Percentiles rank a stretch among this genome's conserved stretches.
These are phyloP conservation scores for Hypotaenidia philippensis DNA, from an alignment of 2,797 vertebrate species.

Conservation along the genomic window DNA sequence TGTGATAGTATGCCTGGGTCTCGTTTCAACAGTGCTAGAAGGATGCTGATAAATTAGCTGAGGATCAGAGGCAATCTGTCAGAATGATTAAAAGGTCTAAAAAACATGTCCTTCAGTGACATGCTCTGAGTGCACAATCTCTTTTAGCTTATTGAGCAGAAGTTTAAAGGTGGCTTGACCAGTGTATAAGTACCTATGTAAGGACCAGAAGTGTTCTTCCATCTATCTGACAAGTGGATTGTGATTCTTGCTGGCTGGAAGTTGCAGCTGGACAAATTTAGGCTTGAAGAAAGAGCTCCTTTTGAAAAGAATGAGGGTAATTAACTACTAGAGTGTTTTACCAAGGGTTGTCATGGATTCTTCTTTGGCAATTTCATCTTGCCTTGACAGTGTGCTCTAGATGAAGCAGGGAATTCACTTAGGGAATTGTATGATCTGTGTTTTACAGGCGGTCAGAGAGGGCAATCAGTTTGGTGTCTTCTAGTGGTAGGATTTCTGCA, in stretches of 20 bases:
- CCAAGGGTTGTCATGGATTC: neutral
- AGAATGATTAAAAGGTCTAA: conserved; percentile 53
- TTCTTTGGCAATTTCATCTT: neutral
- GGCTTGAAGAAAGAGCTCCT: neutral
- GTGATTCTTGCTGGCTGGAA: conserved; percentile 4
- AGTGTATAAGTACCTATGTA: neutral
- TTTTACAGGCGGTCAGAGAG: neutral
- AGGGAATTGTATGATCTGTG: neutral
- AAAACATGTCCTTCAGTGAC: conserved; percentile 24
- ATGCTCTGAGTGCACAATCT: conserved; percentile 10
- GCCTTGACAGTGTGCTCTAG: neutral
- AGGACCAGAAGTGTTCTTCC: conserved; percentile 10
- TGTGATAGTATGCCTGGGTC: neutral
- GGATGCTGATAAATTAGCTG: conserved; percentile 34
- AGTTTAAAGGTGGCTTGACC: conserved; percentile 45
- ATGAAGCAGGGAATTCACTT: neutral
- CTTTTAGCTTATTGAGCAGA: neutral
- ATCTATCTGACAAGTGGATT: neutral
- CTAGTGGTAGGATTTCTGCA: neutral
- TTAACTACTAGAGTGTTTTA: conserved; percentile 4
- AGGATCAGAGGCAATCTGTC: conserved; percentile 32
- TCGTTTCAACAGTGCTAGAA: neutral
- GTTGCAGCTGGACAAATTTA: neutral
- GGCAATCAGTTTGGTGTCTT: neutral
- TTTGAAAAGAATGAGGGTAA: conserved; percentile 6